A percentile compares a stretch with the other conserved stretches of the same genome.
Evolutionary conservation across 2,797 vertebrate genomes (phyloP).

Genomic region (Sarcoramphus papa): DNA sequence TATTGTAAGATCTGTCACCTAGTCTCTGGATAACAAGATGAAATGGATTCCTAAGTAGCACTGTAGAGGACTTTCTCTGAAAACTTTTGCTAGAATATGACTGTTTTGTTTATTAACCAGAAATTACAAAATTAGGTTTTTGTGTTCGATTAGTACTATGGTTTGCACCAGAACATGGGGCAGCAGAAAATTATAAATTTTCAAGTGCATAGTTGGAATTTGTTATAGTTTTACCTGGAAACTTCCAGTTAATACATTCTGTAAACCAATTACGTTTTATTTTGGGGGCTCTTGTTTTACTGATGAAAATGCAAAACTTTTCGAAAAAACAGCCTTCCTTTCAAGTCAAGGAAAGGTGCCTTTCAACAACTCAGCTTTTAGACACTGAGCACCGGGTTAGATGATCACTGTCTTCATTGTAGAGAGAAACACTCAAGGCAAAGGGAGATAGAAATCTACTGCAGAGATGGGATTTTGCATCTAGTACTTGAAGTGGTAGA

Average conservation of each 20-base stretch:
- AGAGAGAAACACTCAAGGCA: background rate
- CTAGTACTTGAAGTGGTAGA: background rate
- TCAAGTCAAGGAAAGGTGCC: background rate
- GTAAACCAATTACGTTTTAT: background rate
- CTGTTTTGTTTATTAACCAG: background rate
- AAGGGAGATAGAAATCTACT: background rate
- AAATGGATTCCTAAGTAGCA: background rate
- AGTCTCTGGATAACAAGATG: background rate
- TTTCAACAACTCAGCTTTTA: background rate
- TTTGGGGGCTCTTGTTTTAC: background rate
- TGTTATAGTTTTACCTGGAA: background rate
- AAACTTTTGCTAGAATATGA: background rate
- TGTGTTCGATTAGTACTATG: background rate
- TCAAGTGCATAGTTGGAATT: background rate
- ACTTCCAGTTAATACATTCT: background rate
- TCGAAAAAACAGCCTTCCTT: background rate
- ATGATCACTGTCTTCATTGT: background rate
- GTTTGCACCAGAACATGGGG: background rate
- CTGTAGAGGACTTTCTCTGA: background rate
- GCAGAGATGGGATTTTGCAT: background rate
- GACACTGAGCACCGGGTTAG: background rate
- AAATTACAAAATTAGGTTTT: background rate
- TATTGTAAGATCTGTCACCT: background rate
- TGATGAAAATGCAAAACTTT: background rate
- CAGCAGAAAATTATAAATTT: background rate